phyloP scores from a whole-genome alignment of 1,140 invertebrate species.

The Neocloeon triangulifer region DNA sequence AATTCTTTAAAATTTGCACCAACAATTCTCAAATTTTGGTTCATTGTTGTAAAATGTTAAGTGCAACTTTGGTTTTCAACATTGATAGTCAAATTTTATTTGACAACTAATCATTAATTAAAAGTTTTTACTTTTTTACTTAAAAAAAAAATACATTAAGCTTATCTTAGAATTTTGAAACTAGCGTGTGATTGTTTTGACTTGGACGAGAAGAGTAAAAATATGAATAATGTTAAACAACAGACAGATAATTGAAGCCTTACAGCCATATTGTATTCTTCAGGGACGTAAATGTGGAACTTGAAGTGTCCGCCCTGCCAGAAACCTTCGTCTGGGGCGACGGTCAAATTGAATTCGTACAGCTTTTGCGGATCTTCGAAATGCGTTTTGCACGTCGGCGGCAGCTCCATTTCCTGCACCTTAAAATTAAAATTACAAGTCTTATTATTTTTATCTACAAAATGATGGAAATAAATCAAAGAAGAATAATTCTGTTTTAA shows the following conservation, averaged over 20 bases:
- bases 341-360: slow-evolving; percentile 53
- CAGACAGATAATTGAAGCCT: too few relatives aligned
- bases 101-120: too few relatives aligned
- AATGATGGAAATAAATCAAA: not conserved
- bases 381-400: slow-evolving; percentile 48
- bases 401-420: slow-evolving; percentile 79
- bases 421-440: slow-evolving; percentile 19
- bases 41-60: too few relatives aligned
- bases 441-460: slow-evolving; percentile 5
- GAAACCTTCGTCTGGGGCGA: slow-evolving; percentile 71
- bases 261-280: slow-evolving; percentile 92
- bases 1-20: too few relatives aligned
- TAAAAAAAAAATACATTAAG: slow-evolving; percentile 7
- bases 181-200: too few relatives aligned
- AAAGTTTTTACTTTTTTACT: too few relatives aligned
- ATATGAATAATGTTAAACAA: too few relatives aligned
- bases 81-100: too few relatives aligned
- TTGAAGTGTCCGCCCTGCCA: slow-evolving; percentile 70
- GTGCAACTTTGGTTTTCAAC: too few relatives aligned
- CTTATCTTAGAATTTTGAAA: not conserved
- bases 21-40: too few relatives aligned
- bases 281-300: slow-evolving; percentile 67
- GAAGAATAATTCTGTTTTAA: not conserved
- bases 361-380: slow-evolving; percentile 67
- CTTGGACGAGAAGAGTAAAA: too few relatives aligned